Evolutionary conservation across 2,888 invertebrate genomes (phyloP).

Genomic region (Drosophila cracens): DNA sequence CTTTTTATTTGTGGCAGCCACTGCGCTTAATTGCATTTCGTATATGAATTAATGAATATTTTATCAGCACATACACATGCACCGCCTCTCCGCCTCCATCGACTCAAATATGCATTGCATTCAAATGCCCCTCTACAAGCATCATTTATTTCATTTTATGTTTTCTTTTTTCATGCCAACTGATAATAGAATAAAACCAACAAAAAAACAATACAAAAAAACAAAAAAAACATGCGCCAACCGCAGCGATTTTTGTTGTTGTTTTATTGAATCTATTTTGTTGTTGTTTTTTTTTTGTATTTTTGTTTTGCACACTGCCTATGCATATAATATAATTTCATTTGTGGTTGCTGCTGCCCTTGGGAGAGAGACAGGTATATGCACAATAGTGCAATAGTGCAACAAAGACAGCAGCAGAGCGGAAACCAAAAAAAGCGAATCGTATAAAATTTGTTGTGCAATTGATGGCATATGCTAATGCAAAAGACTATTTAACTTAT

Average conservation of each 20-base stretch:
- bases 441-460: slow-evolving; percentile 18
- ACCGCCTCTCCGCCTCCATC: slow-evolving; percentile 21
- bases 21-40: slow-evolving; percentile 82
- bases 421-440: slow-evolving; percentile 10
- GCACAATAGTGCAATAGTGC: slow-evolving; percentile 9
- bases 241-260: slow-evolving; percentile 59
- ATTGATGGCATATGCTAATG: slow-evolving; percentile 43
- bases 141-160: slow-evolving; percentile 64
- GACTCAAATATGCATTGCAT: slow-evolving; percentile 58
- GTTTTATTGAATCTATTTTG: slow-evolving; percentile 39
- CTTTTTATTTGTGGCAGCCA: slow-evolving; percentile 67
- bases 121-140: slow-evolving; percentile 32
- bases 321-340: slow-evolving; percentile 76
- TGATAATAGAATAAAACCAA: slow-evolving; percentile 69
- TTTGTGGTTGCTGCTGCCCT: slow-evolving; percentile 60
- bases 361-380: slow-evolving; percentile 21
- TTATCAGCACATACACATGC: slow-evolving; percentile 66
- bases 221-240: slow-evolving; percentile 58
- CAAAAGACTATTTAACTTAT: slow-evolving; percentile 9
- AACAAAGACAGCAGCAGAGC: slow-evolving; percentile 22
- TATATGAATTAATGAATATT: slow-evolving; percentile 82
- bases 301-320: slow-evolving; percentile 37
- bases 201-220: slow-evolving; percentile 20
- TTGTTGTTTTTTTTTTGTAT: slow-evolving; percentile 33
- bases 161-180: slow-evolving; percentile 51